Evolutionary conservation across 2,888 invertebrate species (phyloP), one percentile per base, ranked within the genome.

Genomic region (Azorinus chamasolen): DNA sequence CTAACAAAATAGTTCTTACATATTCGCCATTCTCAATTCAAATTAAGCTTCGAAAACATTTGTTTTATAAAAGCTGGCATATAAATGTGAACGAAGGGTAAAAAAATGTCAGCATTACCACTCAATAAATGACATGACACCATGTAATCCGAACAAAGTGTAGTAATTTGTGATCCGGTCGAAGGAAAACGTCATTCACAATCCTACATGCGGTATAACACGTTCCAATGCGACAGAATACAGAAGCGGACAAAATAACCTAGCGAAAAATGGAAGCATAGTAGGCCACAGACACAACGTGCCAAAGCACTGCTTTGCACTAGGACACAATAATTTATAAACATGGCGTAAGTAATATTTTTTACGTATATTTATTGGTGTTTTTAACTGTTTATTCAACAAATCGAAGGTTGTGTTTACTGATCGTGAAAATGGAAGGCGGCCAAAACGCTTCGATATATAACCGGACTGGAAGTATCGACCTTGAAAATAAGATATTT

Each of bases 321-420:
- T 46, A 57, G 69, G 55, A 65, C 80, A 80, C 59, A 74, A 53
- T 65, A 72, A 43, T 64, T 64, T 73, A 58, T 78, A 82, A 89
- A 57, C 80, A 89, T 89, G 89, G 88, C 88, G 89, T 89, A 80
- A 88, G 89, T 89, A 79, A 0, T 37, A 27, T 53, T 61, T 69
- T 43, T 22, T 43, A 37, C 22, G 18, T 10, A 10, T 20, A 20
- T 18, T 57, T 57, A 32, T 32, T 54, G 10, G 14, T 8, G 12
- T 48, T 48, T 18, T 48, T 16, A 12, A 48, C 18, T 54, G 14
- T 37, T 10, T 14, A 32, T 32, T 4, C 18, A n/a, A 1, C 18
- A 51, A 51, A 27, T 18, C 16, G n/a, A n/a, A n/a, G n/a, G n/a
- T n/a, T n/a, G n/a, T n/a, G n/a, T n/a, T n/a, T n/a, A n/a, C n/a